Evolutionary conservation across 2,797 vertebrate species (phyloP), one percentile per base, ranked within the genome.

Genomic region (Sus cebifrons): DNA sequence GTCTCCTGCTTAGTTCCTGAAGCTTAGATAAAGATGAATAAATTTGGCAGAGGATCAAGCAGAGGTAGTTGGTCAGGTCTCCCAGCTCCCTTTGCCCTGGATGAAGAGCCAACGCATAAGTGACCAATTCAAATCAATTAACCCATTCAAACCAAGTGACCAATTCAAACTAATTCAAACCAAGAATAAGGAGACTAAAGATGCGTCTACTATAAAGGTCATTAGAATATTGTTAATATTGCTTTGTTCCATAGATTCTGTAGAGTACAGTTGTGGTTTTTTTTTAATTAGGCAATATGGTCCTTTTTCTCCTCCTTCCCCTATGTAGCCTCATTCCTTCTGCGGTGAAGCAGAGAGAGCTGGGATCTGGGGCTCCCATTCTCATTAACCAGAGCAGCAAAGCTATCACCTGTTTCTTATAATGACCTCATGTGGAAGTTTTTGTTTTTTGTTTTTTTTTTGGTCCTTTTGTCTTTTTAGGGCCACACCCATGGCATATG

Each of bases 331-430:
- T 82, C 11, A 52, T 40, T 77, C 67, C 2, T 62, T 54, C n/a
- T 21, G 5, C 29, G 0, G 4, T 6, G 1, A 20, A 11, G 40
- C 32, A 6, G 16, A 67, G 36, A 4, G 2, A 54, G 14, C 20
- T 13, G 11, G 52, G n/a, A 12, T 44, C 49, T 60, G n/a, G 10
- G 52, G 36, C 54, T 73, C 36, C 32, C 2, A 32, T 73, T 5
- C 16, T 86, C 27, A 25, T 40, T 58, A 52, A 71, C 2, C 36
- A 65, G 44, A 75, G 14, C 49, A 27, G 17, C 11, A 6, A 4
- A 17, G 15, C 79, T 25, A 17, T 75, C 29, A 17, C 54, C 52
- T 29, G 8, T 21, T 77, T 71, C 54, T 60, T 85, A 12, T 75
- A 18, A 16, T 62, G 25, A 2, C 12, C 4, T 62, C 52, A 10